Conservation (phyloP, 2,797 vertebrate species). For the Eulemur rubriventer region DNA sequence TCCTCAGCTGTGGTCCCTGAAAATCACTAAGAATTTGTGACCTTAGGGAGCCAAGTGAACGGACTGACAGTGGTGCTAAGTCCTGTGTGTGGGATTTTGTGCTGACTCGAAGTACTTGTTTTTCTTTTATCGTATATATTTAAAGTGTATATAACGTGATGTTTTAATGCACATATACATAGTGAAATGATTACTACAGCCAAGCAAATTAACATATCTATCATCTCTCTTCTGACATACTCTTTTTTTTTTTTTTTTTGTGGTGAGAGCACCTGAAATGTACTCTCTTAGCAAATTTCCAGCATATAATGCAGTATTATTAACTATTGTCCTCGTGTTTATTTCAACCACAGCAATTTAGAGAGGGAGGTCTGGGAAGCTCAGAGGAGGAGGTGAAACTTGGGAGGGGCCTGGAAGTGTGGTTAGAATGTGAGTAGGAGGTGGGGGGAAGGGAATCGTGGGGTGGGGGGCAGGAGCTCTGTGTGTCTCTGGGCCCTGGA, state of each 20-base stretch:
- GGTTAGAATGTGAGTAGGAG: not conserved
- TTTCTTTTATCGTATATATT: not conserved
- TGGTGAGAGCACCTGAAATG: not conserved
- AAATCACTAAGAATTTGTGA: not conserved
- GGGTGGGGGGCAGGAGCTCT: no score
- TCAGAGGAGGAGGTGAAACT: not conserved
- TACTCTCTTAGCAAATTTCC: not conserved
- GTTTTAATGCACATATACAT: not conserved
- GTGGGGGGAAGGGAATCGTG: not conserved
- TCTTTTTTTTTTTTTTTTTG: not conserved
- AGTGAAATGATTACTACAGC: not conserved
- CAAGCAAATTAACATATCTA: not conserved
- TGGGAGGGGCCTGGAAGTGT: not conserved
- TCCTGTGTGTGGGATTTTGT: not conserved
- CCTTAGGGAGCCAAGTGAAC: not conserved
- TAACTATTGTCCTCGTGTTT: not conserved
- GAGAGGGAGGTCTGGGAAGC: not conserved
- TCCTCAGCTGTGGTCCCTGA: not conserved
- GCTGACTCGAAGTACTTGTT: not conserved
- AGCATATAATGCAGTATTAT: not conserved
- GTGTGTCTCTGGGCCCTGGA: fast-evolving
- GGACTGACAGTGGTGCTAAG: not conserved
- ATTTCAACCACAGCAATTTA: not conserved
- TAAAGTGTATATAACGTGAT: not conserved
- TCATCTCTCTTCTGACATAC: not conserved